These are phyloP conservation scores for Scotopteryx bipunctaria DNA, from an alignment of 2,888 invertebrate species.

Conservation along the genomic window DNA sequence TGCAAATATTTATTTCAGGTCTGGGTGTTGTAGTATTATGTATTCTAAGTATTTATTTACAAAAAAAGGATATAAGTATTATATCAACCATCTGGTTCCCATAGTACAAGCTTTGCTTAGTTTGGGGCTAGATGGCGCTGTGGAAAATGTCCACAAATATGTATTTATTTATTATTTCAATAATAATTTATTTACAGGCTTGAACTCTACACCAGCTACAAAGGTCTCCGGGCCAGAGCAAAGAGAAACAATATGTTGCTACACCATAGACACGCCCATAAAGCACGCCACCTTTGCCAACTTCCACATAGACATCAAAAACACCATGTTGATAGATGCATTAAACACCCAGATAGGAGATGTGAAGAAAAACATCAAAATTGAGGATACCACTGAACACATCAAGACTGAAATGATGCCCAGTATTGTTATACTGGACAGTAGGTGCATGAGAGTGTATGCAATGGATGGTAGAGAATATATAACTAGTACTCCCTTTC, in stretches of 20 bases:
- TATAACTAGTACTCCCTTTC: conserved; percentile 89
- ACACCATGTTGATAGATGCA: conserved; percentile 81
- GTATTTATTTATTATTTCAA: no score
- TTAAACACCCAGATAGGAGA: conserved; percentile 77
- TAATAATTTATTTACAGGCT: conserved; percentile 57
- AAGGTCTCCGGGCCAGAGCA: conserved; percentile 78
- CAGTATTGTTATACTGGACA: conserved; percentile 89
- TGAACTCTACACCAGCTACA: conserved; percentile 78
- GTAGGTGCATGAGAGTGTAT: conserved; percentile 89
- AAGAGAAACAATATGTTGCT: conserved; percentile 86
- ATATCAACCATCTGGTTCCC: no score
- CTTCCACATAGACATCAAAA: conserved; percentile 76
- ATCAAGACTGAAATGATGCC: conserved; percentile 81
- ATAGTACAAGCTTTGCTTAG: no score
- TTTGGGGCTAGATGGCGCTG: no score
- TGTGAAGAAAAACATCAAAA: conserved; percentile 75
- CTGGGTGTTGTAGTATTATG: no score
- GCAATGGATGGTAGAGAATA: conserved; percentile 92
- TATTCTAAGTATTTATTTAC: no score
- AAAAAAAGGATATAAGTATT: no score
- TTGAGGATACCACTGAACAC: conserved; percentile 77
- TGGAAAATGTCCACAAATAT: no score
- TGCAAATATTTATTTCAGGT: no score
- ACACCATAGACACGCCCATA: conserved; percentile 92
- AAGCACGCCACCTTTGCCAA: conserved; percentile 91